phyloP scores from a whole-genome alignment of 2,888 invertebrate species.

The Caenorhabditis japonica region DNA sequence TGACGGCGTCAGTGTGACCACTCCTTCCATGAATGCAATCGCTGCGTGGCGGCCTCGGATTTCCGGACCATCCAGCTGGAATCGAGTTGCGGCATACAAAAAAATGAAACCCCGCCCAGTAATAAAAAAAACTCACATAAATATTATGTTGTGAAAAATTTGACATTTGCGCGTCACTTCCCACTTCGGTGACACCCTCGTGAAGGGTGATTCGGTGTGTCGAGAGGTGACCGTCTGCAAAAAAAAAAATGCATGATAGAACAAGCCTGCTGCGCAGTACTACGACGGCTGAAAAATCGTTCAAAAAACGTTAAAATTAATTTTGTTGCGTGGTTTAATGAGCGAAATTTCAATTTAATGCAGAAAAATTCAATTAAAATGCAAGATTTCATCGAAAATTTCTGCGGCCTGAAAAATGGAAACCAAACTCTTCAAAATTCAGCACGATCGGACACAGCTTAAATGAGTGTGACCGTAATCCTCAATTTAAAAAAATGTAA shows the following conservation, averaged over 20 bases:
- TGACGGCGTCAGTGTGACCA: conserved; percentile 92
- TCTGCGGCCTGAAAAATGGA: no score
- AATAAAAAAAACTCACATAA: conserved; percentile 52
- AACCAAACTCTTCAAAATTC: no score
- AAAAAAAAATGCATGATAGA: neutral
- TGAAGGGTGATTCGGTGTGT: conserved; percentile 41
- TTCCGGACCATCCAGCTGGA: conserved; percentile 85
- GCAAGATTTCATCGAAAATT: no score
- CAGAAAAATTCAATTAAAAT: no score
- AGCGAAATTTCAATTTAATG: no score
- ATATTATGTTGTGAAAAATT: conserved; percentile 63
- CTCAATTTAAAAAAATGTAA: no score
- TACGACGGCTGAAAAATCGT: no score
- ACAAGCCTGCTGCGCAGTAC: neutral
- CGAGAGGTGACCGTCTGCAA: conserved; percentile 36
- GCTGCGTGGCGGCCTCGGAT: conserved; percentile 95
- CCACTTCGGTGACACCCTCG: conserved; percentile 83
- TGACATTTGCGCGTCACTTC: conserved; percentile 82
- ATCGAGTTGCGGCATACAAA: neutral
- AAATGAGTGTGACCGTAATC: no score
- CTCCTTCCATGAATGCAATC: conserved; percentile 89
- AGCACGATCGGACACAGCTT: no score
- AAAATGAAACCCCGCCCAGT: no score
- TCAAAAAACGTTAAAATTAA: no score
- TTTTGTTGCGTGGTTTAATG: no score